These are phyloP conservation scores for Lepidochitona cinerea DNA, from an alignment of 2,888 invertebrate genomes.

Conservation along the genomic window DNA sequence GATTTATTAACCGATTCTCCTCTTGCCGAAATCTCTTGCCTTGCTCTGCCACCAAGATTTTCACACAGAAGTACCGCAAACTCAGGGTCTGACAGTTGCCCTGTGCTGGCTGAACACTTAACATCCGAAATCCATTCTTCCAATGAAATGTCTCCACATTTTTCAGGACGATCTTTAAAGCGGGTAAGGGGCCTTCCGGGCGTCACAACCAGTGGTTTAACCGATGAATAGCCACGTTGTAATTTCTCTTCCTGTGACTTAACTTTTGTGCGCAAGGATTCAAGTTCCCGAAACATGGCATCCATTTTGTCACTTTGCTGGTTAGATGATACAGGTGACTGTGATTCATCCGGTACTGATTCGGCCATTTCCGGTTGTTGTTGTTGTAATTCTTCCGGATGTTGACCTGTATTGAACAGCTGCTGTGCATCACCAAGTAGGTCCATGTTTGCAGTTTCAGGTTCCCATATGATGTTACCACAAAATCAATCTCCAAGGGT, in stretches of 20 bases:
- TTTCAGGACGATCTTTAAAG: slow-evolving; percentile 11
- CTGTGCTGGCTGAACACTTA: neutral
- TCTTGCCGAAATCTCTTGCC: slow-evolving; percentile 11
- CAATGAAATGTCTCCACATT: neutral
- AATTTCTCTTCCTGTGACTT: neutral
- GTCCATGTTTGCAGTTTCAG: too few relatives aligned
- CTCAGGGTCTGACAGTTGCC: neutral
- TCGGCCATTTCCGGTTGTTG: too few relatives aligned
- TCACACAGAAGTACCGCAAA: slow-evolving; percentile 12
- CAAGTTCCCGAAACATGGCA: neutral
- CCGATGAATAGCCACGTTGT: neutral
- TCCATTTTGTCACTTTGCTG: too few relatives aligned
- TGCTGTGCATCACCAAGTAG: too few relatives aligned
- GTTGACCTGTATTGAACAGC: too few relatives aligned
- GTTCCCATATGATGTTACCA: too few relatives aligned
- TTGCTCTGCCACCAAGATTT: slow-evolving; percentile 11
- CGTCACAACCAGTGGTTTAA: slow-evolving; percentile 1
- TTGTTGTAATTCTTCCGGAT: too few relatives aligned
- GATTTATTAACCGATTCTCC: slow-evolving; percentile 3
- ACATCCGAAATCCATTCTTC: slow-evolving; percentile 13
- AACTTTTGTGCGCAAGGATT: neutral
- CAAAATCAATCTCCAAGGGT: too few relatives aligned
- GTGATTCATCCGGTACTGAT: too few relatives aligned
- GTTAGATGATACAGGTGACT: too few relatives aligned
- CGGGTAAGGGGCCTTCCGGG: neutral